Evolutionary conservation across 2,797 vertebrate species (phyloP).

Genomic region (Hypotaenidia okinawae): DNA sequence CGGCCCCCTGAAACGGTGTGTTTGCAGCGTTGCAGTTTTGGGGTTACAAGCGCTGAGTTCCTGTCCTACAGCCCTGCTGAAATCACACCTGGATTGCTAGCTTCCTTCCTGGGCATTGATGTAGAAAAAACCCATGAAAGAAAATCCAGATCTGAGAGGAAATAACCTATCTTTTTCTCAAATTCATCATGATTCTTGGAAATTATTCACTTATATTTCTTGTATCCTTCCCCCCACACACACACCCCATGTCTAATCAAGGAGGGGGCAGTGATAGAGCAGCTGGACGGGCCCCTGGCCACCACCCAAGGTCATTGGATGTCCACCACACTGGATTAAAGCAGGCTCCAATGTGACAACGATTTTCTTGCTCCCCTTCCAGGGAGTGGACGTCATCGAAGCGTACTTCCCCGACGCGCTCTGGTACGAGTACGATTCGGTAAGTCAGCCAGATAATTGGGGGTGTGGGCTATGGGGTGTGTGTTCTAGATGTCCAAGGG

Average conservation of each 20-base stretch:
- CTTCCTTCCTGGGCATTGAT: neutral
- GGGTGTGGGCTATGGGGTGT: too few relatives aligned
- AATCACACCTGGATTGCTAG: neutral
- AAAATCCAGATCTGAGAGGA: too few relatives aligned
- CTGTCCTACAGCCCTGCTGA: neutral
- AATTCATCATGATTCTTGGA: neutral
- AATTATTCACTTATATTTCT: fast-evolving
- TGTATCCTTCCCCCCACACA: too few relatives aligned
- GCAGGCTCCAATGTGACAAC: neutral
- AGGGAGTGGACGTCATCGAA: slow-evolving; percentile 74
- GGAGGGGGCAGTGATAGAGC: neutral
- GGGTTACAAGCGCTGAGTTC: neutral
- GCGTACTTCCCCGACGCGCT: slow-evolving; percentile 89
- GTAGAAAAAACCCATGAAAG: fast-evolving
- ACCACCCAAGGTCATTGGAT: neutral
- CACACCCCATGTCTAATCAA: too few relatives aligned
- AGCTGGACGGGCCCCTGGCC: neutral
- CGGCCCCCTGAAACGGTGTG: fast-evolving
- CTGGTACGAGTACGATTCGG: slow-evolving; percentile 93
- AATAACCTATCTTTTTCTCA: neutral
- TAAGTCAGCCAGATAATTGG: slow-evolving; percentile 49
- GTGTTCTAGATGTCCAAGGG: neutral
- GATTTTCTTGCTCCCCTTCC: slow-evolving; percentile 27
- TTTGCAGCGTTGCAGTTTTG: neutral
- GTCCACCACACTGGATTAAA: fast-evolving